Evolutionary conservation across 1,140 invertebrate species (phyloP), one percentile per base, ranked within the genome.

Genomic region (Panulirus ornatus): DNA sequence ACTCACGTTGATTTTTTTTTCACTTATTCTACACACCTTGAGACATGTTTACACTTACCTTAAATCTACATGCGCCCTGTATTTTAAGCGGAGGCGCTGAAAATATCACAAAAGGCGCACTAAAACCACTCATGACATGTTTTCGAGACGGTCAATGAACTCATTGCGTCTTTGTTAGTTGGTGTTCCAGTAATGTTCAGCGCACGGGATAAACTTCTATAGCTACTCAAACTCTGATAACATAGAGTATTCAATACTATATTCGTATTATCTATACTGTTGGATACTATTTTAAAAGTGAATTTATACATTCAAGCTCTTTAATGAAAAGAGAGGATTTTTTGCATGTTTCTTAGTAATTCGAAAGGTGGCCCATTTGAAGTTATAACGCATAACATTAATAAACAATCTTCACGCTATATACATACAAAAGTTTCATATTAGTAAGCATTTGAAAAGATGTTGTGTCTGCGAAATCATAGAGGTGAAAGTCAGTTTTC

Each of bases 61-160:
- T 91, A 91, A 73, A 66, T 91, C 90, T 91, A 91, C 90, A 91
- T 91, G 90, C 90, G 90, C 90, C 90, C 85, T 73, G 84, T 91
- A 91, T 87, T 91, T 88, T 87, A 91, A 88, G 90, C 84, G 51
- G 34, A 84, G 90, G 90, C 90, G 90, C 90, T 75, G 84, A 83
- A 88, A 88, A 88, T 88, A 88, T 91, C 84, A 88, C 85, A 91
- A 88, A 87, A 91, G 47, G 66, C 84, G 90, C 90, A 91, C 90
- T 88, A 54, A 84, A 84, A 85, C 90, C 90, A 91, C 90, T 91
- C 90, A 91, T 91, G 90, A 91, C 90, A 91, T 91, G 90, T 91
- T 91, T 87, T 91, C 90, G 78, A 91, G 90, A 91, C 90, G 90
- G 90, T 91, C 90, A 91, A 88, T 91, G 90, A 91, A 91, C 90